Evolutionary conservation across 2,888 invertebrate species (phyloP).

Genomic region (Trissonchulus latispiculum): DNA sequence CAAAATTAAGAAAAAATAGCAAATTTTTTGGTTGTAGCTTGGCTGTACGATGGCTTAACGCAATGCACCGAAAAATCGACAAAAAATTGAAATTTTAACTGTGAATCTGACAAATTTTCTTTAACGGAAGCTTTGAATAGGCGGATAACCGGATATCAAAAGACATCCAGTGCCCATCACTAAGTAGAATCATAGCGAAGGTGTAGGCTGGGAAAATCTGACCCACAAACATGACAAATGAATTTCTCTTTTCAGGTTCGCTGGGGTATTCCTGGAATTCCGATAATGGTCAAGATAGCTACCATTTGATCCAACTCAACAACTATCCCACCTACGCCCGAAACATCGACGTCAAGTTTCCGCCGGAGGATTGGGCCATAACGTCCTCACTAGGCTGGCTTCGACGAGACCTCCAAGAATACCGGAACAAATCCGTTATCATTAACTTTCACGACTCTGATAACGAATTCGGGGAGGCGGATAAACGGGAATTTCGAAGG

Average conservation of each 20-base stretch:
- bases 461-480: background rate
- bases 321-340: conserved; percentile 37
- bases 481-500: conserved; percentile 5
- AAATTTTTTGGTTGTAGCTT: too few species aligned
- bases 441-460: conserved; percentile 21
- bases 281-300: conserved; percentile 27
- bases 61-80: too few species aligned
- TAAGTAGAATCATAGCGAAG: too few species aligned
- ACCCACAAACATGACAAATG: too few species aligned
- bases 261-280: conserved; percentile 24
- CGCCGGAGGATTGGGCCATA: conserved; percentile 1
- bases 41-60: too few species aligned
- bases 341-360: background rate
- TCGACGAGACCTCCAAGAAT: background rate
- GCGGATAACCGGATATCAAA: too few species aligned
- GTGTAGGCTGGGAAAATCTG: too few species aligned
- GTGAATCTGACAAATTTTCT: too few species aligned
- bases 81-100: too few species aligned
- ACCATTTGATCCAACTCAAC: conserved; percentile 38
- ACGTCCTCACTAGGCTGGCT: background rate
- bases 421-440: background rate
- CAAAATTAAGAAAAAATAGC: too few species aligned
- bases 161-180: too few species aligned
- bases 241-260: background rate
- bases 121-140: too few species aligned